phyloP scores from a whole-genome alignment of 2,797 vertebrate genomes.

The Ibycter americanus region DNA sequence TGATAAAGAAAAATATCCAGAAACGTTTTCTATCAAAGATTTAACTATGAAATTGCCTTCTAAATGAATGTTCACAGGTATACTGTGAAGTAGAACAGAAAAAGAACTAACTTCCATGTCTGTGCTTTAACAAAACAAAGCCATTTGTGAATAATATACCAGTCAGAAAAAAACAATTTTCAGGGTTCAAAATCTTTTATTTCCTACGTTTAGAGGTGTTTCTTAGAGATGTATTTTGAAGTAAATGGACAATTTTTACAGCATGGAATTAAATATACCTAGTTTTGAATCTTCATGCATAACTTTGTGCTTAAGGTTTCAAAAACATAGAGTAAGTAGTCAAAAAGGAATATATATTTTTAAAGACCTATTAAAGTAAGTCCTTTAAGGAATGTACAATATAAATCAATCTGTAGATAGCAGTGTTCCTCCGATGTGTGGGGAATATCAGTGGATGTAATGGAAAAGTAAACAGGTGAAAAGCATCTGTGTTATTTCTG shows the following conservation, averaged over 20 bases:
- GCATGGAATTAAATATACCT: not conserved
- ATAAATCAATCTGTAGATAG: not conserved
- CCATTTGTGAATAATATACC: not conserved
- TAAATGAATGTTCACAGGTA: not conserved
- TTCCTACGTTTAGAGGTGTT: not conserved
- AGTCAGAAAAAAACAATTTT: not conserved
- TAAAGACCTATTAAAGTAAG: not conserved
- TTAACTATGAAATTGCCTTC: not conserved
- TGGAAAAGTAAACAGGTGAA: not conserved
- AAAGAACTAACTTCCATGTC: not conserved
- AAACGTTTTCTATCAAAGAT: not conserved
- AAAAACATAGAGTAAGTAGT: not conserved
- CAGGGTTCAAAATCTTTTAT: not conserved
- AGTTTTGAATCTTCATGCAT: not conserved
- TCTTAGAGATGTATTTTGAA: not conserved
- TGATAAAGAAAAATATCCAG: not conserved
- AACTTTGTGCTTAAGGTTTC: not conserved
- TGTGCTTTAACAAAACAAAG: not conserved
- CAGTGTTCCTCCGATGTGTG: not conserved
- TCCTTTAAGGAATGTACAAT: not conserved
- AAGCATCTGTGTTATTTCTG: not conserved
- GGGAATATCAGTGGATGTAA: not conserved
- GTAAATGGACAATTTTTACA: not conserved
- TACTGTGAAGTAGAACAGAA: not conserved
- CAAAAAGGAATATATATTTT: not conserved